Evolutionary conservation across 2,113 vertebrate species (phyloP).

Genomic region (Progne subis): DNA sequence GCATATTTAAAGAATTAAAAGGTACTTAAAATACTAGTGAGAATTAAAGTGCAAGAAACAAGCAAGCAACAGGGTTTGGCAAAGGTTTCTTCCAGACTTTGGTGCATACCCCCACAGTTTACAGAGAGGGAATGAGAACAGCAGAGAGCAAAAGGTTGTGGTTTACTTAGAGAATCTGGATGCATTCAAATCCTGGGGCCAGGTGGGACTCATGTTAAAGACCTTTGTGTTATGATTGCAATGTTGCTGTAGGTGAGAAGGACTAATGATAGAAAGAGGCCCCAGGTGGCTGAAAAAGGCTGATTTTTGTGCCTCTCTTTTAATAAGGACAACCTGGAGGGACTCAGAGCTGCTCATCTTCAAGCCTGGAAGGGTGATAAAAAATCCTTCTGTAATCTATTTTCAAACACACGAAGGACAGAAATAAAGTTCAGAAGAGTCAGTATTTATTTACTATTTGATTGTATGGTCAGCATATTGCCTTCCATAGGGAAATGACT

Average conservation of each 20-base stretch:
- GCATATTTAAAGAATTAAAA: not conserved
- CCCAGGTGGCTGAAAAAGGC: not conserved
- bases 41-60: not conserved
- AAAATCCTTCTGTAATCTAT: not conserved
- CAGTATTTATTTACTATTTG: not conserved
- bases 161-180: not conserved
- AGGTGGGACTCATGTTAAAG: not conserved
- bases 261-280: not conserved
- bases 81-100: not conserved
- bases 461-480: not conserved
- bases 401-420: not conserved
- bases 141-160: not conserved
- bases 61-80: not conserved
- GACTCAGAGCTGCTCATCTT: not conserved
- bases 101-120: accelerated
- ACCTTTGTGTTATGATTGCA: not conserved
- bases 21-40: not conserved
- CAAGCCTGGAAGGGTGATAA: not conserved
- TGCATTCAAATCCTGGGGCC: not conserved
- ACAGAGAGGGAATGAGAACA: not conserved
- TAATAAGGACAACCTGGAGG: not conserved
- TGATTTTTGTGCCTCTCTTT: not conserved
- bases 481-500: not conserved
- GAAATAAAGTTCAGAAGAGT: not conserved
- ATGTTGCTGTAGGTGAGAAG: not conserved